Conservation (phyloP, 2,113 vertebrate species). For the Microtus ochrogaster region DNA sequence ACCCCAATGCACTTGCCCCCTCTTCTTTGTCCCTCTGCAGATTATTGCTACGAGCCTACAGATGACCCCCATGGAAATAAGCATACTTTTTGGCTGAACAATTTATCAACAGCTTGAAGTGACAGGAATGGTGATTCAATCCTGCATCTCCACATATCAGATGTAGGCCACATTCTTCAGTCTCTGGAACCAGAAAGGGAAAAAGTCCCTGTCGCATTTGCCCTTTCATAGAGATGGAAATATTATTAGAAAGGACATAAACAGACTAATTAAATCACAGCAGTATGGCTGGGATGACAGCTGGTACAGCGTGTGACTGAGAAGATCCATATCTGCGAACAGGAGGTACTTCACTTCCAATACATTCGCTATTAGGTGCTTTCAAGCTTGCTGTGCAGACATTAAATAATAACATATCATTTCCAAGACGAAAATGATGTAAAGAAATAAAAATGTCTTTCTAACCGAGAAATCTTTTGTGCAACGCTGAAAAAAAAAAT, state of each 20-base stretch:
- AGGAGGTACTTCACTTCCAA: constrained; percentile 93
- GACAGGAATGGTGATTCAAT: constrained; percentile 89
- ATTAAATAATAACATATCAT: constrained; percentile 93
- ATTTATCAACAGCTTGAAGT: constrained; percentile 92
- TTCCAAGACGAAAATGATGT: constrained; percentile 89
- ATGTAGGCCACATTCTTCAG: constrained; percentile 94
- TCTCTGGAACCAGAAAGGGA: constrained; percentile 89
- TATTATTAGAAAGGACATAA: constrained; percentile 99
- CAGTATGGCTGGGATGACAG: constrained; percentile 99
- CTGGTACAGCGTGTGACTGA: constrained; percentile 99
- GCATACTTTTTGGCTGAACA: constrained; percentile 88
- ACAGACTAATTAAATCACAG: constrained; percentile 99
- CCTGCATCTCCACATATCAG: constrained; percentile 87
- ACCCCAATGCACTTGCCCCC: not conserved
- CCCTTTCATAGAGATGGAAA: constrained; percentile 99
- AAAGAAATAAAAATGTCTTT: constrained; percentile 87
- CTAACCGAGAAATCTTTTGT: constrained; percentile 87
- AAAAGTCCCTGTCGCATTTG: constrained; percentile 95
- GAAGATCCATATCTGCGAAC: constrained; percentile 98
- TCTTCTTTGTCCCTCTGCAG: constrained; percentile 67
- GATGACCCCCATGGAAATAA: constrained; percentile 87
- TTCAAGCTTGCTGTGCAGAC: constrained; percentile 92
- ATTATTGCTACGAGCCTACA: constrained; percentile 81
- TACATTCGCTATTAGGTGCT: constrained; percentile 92
- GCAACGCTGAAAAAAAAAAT: constrained; percentile 84